Conservation (phyloP, 2,888 invertebrate species). For the Drosophila ezoana region DNA sequence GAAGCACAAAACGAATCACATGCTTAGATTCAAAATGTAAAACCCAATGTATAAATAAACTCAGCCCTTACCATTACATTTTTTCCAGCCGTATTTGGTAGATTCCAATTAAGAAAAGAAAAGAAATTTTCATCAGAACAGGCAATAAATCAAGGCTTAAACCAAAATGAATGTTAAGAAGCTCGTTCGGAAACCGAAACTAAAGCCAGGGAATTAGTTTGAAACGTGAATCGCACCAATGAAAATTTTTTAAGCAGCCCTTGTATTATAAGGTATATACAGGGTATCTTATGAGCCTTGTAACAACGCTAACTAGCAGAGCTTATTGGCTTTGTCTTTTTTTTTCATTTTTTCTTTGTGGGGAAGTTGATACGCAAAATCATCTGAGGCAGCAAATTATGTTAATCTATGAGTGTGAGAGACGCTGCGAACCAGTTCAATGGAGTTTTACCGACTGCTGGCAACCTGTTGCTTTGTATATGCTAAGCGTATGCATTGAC, state of each 20-base stretch:
- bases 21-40: too few relatives aligned
- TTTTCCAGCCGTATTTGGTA: too few relatives aligned
- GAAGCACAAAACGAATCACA: too few relatives aligned
- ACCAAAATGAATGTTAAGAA: too few relatives aligned
- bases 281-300: constrained; percentile 7
- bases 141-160: too few relatives aligned
- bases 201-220: too few relatives aligned
- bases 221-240: too few relatives aligned
- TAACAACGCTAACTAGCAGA: not conserved
- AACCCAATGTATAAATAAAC: too few relatives aligned
- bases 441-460: constrained; percentile 57
- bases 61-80: too few relatives aligned
- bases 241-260: not conserved
- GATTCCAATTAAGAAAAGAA: too few relatives aligned
- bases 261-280: not conserved
- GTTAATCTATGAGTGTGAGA: constrained; percentile 52
- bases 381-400: constrained; percentile 55
- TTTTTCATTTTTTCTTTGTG: constrained; percentile 1
- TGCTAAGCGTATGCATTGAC: constrained; percentile 75
- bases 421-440: constrained; percentile 63
- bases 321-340: not conserved
- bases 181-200: too few relatives aligned
- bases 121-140: too few relatives aligned
- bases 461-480: constrained; percentile 75
- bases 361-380: constrained; percentile 59